Evolutionary conservation across 1,140 invertebrate genomes (phyloP).

Genomic region (Agrypnia vestita): DNA sequence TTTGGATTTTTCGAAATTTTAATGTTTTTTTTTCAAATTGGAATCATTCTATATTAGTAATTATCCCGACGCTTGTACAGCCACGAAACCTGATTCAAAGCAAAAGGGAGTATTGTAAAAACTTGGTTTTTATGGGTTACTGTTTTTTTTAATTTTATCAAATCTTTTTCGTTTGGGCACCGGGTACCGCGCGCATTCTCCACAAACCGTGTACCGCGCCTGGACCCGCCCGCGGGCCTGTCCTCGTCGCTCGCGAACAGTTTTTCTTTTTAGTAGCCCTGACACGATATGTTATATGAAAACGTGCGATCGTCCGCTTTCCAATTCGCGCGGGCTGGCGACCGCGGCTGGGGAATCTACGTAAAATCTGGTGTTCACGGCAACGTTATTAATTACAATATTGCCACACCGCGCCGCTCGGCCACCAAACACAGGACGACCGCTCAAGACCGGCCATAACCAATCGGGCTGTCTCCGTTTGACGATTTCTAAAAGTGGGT

Average conservation of each 20-base stretch:
- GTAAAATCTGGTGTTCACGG: neutral
- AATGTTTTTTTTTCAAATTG: too few relatives aligned
- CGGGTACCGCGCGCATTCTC: too few relatives aligned
- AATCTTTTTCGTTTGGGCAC: too few relatives aligned
- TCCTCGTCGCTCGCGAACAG: conserved; percentile 3
- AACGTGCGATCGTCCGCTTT: too few relatives aligned
- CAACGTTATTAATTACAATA: neutral
- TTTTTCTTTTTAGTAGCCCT: conserved; percentile 9
- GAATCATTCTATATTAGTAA: too few relatives aligned
- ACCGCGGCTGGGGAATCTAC: neutral
- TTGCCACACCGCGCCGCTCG: conserved; percentile 2
- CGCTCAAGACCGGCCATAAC: neutral
- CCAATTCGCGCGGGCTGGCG: neutral
- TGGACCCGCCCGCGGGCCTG: neutral
- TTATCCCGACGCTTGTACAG: too few relatives aligned
- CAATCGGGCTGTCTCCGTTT: conserved; percentile 17
- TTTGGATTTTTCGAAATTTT: too few relatives aligned
- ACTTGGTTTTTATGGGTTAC: too few relatives aligned
- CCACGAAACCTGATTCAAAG: too few relatives aligned
- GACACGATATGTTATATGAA: conserved; percentile 23
- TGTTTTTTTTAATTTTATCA: too few relatives aligned
- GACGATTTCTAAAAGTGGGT: neutral
- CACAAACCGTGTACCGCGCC: too few relatives aligned
- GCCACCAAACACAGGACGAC: conserved; percentile 10
- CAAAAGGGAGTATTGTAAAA: too few relatives aligned